These are phyloP conservation scores for Bufotes viridis DNA, from an alignment of 2,797 vertebrate species.

Conservation along the genomic window DNA sequence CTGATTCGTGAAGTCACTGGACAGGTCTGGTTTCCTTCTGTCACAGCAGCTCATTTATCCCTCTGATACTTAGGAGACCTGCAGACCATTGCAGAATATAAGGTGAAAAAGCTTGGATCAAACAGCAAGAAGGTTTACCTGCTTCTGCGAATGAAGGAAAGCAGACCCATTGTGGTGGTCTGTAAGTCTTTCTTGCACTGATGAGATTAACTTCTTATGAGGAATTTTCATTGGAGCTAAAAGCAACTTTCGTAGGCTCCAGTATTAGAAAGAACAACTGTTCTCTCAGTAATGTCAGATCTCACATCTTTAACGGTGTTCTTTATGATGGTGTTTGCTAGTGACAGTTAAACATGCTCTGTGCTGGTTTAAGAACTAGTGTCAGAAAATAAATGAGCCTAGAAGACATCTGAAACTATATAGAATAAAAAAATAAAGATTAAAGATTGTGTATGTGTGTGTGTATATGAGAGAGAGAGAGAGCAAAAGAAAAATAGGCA, in stretches of 20 bases:
- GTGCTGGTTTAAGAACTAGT: not conserved
- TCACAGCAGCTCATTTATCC: slow-evolving; percentile 61
- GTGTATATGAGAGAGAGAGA: too few relatives aligned
- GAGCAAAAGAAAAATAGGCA: too few relatives aligned
- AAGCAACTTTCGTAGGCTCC: slow-evolving; percentile 30
- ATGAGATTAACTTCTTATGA: slow-evolving; percentile 62
- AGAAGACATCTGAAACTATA: not conserved
- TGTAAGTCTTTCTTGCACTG: slow-evolving; percentile 51
- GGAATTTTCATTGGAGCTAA: slow-evolving; percentile 37
- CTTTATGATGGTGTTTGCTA: not conserved
- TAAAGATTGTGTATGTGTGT: too few relatives aligned
- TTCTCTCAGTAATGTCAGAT: slow-evolving; percentile 23
- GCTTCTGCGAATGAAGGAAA: slow-evolving; percentile 60
- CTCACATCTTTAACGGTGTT: slow-evolving; percentile 37
- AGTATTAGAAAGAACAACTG: slow-evolving; percentile 37
- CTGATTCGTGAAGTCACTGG: slow-evolving; percentile 61
- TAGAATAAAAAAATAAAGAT: too few relatives aligned
- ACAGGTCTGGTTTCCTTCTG: slow-evolving; percentile 62
- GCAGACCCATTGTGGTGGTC: slow-evolving; percentile 55
- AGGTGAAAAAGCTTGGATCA: slow-evolving; percentile 46
- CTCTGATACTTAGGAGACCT: slow-evolving; percentile 37
- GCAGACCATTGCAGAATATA: slow-evolving; percentile 37
- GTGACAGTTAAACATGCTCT: not conserved
- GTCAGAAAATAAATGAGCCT: not conserved
- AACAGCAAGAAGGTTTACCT: slow-evolving; percentile 56